Evolutionary conservation across 2,797 vertebrate genomes (phyloP).

Genomic region (Acridotheres tristis): DNA sequence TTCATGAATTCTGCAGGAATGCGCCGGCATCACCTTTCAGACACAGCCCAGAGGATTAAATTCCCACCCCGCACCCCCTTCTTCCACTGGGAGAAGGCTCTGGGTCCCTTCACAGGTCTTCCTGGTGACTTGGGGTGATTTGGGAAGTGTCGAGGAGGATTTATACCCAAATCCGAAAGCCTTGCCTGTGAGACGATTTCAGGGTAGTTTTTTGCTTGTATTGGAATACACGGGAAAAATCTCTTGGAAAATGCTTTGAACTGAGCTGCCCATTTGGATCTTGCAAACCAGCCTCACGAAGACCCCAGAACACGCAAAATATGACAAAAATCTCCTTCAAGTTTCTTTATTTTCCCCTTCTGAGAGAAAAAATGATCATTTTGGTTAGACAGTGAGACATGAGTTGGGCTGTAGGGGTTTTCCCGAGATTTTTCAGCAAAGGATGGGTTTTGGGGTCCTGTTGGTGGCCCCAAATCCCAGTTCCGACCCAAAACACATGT

Average conservation of each 20-base stretch:
- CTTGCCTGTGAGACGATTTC: rapidly evolving
- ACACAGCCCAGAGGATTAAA: slow-evolving; percentile 15
- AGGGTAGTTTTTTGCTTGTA: background rate
- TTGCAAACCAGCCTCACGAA: rapidly evolving
- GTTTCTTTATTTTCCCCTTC: rapidly evolving
- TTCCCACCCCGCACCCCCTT: background rate
- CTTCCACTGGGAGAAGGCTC: rapidly evolving
- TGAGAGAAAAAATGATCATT: rapidly evolving
- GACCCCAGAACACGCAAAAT: rapidly evolving
- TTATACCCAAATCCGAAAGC: background rate
- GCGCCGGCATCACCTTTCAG: slow-evolving; percentile 40
- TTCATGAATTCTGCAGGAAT: slow-evolving; percentile 66
- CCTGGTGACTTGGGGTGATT: rapidly evolving
- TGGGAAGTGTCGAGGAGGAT: rapidly evolving
- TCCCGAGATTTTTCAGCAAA: background rate
- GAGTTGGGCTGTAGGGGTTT: rapidly evolving
- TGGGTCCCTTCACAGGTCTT: rapidly evolving
- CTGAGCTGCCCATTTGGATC: rapidly evolving
- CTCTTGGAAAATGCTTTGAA: background rate
- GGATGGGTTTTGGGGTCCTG: background rate
- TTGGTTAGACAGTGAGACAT: rapidly evolving
- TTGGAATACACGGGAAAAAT: rapidly evolving
- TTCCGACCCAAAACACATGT: rapidly evolving
- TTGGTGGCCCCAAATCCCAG: too few species aligned
- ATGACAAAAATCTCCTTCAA: rapidly evolving